Base-by-base conservation (phyloP, 2,797 vertebrate genomes). In the Hemibagrus guttatus region DNA sequence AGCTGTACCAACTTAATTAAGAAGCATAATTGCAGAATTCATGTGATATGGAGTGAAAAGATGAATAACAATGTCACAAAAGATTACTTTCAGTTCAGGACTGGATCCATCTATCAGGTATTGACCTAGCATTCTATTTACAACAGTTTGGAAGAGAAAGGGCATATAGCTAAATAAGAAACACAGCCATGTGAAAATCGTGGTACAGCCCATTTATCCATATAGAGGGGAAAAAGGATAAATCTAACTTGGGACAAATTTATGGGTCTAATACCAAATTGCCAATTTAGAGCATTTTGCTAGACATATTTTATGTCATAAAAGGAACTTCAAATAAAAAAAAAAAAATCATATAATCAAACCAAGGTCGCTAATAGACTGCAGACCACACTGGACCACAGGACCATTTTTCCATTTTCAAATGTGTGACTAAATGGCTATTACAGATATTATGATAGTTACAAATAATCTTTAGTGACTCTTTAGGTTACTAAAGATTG, bases 121-220 rank as follows among this genome's bases (percentile, higher is more conserved):
- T 93, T 94, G 93, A 92, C 92, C 94, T 94, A 94, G 92, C 91
- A 92, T 86, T 87, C 92, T 92, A 91, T 92, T 92, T 91, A 93
- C 92, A 93, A 92, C 93, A 93, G 90, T 94, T 94, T 95, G 94
- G 94, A 94, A 93, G 82, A 86, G 68, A 84, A 87, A 92, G 87
- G 84, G 89, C 88, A 64, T 90, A 92, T 92, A 93, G 92, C 86
- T 91, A 87, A 91, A 26, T 35, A 89, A 89, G 86, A 88, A 54
- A 58, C 90, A 83, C 39, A 68, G 72, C 82, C 88, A 68, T 85
- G 84, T 72, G 87, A 86, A 88, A 91, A 88, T 61, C 72, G 83
- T 75, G 46, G 80, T 39, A 26, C 84, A 85, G 85, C 75, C 69
- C 31, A 86, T 26, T 59, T 26, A 59, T 79, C 26, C 21, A 79